Evolutionary conservation across 2,888 invertebrate species (phyloP).

Genomic region (Tipula unca): DNA sequence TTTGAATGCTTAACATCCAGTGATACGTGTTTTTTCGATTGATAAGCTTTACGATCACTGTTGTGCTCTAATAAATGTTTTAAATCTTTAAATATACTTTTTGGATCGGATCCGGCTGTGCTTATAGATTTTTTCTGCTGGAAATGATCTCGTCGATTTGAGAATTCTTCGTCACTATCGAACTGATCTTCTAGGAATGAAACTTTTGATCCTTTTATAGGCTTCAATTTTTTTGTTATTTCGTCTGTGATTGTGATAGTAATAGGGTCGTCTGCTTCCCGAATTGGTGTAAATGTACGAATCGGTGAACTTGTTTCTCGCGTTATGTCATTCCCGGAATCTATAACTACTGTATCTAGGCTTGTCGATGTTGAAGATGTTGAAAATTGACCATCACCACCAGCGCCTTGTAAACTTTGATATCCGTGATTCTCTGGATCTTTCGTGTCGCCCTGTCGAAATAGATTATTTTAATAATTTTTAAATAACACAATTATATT

Average conservation of each 20-base stretch:
- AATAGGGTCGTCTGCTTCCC: slow-evolving; percentile 24
- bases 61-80: slow-evolving; percentile 38
- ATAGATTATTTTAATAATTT: neutral
- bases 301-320: slow-evolving; percentile 28
- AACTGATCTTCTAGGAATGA: slow-evolving; percentile 33
- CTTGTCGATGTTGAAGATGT: slow-evolving; percentile 51
- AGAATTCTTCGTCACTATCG: slow-evolving; percentile 41
- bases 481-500: neutral
- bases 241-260: slow-evolving; percentile 25
- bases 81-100: slow-evolving; percentile 41
- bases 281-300: slow-evolving; percentile 29
- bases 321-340: slow-evolving; percentile 22
- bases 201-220: slow-evolving; percentile 40
- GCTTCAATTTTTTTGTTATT: slow-evolving; percentile 32
- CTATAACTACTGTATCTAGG: slow-evolving; percentile 42
- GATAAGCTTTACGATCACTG: slow-evolving; percentile 38
- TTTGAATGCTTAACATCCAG: slow-evolving; percentile 40
- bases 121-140: slow-evolving; percentile 42
- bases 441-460: slow-evolving; percentile 27
- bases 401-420: slow-evolving; percentile 29
- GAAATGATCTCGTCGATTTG: slow-evolving; percentile 39
- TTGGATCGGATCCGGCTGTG: slow-evolving; percentile 34
- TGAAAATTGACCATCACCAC: slow-evolving; percentile 32
- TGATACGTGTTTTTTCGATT: slow-evolving; percentile 42
- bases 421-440: slow-evolving; percentile 35